Conservation (phyloP, 37 sponge, comb jelly and placozoan species). For the Ianthella basta region DNA sequence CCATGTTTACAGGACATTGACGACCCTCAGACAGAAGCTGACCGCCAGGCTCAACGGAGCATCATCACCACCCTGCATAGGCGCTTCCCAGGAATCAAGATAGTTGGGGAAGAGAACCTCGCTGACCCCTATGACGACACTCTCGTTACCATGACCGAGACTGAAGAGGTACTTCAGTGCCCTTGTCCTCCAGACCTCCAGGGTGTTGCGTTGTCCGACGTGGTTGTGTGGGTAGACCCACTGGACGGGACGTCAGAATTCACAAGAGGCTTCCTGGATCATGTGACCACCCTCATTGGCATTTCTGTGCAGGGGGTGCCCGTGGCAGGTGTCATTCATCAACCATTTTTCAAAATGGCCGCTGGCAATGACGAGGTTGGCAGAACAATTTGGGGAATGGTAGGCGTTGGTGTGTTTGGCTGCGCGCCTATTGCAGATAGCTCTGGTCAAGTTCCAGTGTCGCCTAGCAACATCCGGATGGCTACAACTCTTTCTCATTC, state of each 20-base stretch:
- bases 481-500: slow-evolving; percentile 71
- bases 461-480: slow-evolving; percentile 20
- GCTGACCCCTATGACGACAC: neutral
- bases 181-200: slow-evolving; percentile 65
- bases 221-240: slow-evolving; percentile 97
- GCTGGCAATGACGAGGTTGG: slow-evolving; percentile 45
- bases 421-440: neutral
- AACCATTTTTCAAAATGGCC: slow-evolving; percentile 70
- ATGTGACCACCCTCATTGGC: slow-evolving; percentile 93
- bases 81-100: slow-evolving; percentile 71
- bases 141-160: neutral
- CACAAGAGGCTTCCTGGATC: slow-evolving; percentile 80
- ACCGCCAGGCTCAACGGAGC: slow-evolving; percentile 83
- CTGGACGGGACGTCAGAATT: slow-evolving; percentile 98
- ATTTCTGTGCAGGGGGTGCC: slow-evolving; percentile 80
- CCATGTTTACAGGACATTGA: slow-evolving; percentile 77
- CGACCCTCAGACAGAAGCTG: slow-evolving; percentile 97
- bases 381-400: slow-evolving; percentile 86
- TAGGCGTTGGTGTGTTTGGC: slow-evolving; percentile 83
- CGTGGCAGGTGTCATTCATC: slow-evolving; percentile 92
- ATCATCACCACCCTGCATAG: slow-evolving; percentile 71
- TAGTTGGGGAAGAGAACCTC: slow-evolving; percentile 86
- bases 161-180: slow-evolving; percentile 67
- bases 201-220: slow-evolving; percentile 44
- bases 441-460: neutral